A percentile compares a stretch with the other conserved stretches of the same genome.
phyloP scores from a whole-genome alignment of 2,888 invertebrate species.

The Bombylius discolor region DNA sequence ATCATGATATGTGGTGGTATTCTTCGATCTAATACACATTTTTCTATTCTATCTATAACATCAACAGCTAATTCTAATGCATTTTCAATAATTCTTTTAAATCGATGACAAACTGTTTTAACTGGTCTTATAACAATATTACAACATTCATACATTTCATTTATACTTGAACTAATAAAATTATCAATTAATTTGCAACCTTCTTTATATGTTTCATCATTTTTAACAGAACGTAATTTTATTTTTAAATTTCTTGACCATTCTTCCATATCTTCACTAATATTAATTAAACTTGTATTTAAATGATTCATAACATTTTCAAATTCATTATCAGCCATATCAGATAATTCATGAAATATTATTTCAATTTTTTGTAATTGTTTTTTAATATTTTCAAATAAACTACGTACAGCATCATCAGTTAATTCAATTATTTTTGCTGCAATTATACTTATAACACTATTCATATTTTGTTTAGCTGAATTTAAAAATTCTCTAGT shows the following conservation, averaged over 20 bases:
- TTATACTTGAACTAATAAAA: conserved; percentile 19
- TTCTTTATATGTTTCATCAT: conserved; percentile 17
- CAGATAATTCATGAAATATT: conserved; percentile 13
- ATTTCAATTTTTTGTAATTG: conserved; percentile 15
- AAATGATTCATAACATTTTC: conserved; percentile 18
- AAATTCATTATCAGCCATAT: conserved; percentile 19
- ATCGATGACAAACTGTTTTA: conserved; percentile 20
- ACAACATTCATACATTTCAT: conserved; percentile 23
- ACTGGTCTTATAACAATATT: conserved; percentile 23
- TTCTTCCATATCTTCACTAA: conserved; percentile 19
- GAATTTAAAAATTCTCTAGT: neutral
- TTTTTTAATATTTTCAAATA: conserved; percentile 13
- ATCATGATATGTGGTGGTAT: conserved; percentile 20
- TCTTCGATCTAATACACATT: conserved; percentile 21
- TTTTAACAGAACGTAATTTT: conserved; percentile 18
- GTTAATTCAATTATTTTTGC: conserved; percentile 15
- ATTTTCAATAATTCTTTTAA: conserved; percentile 18
- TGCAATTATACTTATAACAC: conserved; percentile 6
- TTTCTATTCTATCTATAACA: conserved; percentile 21
- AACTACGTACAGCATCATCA: conserved; percentile 13
- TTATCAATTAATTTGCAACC: conserved; percentile 22
- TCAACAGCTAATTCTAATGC: conserved; percentile 20
- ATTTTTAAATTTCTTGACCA: conserved; percentile 20
- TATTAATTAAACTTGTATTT: conserved; percentile 22
- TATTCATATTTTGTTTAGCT: neutral